Conservation (phyloP, 2,888 invertebrate genomes). For the Polylopha cassiicola region DNA sequence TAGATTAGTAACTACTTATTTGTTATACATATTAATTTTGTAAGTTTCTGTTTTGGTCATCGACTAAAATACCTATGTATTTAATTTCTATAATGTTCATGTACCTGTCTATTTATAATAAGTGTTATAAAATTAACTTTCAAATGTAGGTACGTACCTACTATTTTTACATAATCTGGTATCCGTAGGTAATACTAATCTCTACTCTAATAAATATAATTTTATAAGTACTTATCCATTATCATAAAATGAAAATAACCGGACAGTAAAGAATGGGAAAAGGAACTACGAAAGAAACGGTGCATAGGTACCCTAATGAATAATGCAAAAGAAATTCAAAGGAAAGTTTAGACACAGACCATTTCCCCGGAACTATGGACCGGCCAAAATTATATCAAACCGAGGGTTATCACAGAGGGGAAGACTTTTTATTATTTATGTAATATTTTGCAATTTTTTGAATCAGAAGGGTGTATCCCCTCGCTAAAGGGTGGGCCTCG, state of each 20-base stretch:
- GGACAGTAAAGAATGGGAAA: conserved; percentile 19
- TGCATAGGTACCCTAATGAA: conserved; percentile 41
- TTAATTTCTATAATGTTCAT: too few species aligned
- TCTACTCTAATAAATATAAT: too few species aligned
- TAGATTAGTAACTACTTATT: too few species aligned
- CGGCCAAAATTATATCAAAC: conserved; percentile 63
- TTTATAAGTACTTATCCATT: too few species aligned
- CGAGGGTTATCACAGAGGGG: conserved; percentile 44
- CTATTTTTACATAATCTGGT: too few species aligned
- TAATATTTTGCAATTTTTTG: conserved; percentile 74
- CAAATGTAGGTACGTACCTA: conserved; percentile 4
- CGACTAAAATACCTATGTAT: too few species aligned
- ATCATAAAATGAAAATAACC: conserved; percentile 15
- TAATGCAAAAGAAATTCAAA: conserved; percentile 60
- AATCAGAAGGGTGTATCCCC: conserved; percentile 72
- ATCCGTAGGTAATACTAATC: too few species aligned
- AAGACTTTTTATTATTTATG: conserved; percentile 69
- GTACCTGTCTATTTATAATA: not conserved
- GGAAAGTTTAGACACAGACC: conserved; percentile 54
- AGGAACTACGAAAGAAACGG: conserved; percentile 21
- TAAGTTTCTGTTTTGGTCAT: too few species aligned
- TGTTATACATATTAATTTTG: too few species aligned
- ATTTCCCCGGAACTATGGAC: conserved; percentile 69
- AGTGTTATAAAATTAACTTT: not conserved
- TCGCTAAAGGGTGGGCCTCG: conserved; percentile 72